phyloP scores from a whole-genome alignment of 2,797 vertebrate species.

The Gobio occitaniae region DNA sequence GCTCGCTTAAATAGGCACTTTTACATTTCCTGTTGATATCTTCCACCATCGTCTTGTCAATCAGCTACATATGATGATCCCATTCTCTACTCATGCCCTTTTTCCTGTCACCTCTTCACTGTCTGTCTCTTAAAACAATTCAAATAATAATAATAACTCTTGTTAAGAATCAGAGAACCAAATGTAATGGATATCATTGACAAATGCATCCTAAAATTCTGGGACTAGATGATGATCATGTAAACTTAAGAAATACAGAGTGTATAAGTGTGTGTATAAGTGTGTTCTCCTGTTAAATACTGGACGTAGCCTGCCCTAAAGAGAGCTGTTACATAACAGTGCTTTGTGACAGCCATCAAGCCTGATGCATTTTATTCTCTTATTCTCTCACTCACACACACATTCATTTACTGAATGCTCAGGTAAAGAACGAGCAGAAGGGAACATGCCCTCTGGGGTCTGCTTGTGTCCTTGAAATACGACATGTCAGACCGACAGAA shows the following conservation, averaged over 20 bases:
- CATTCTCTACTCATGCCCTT: neutral
- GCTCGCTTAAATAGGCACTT: too few relatives aligned
- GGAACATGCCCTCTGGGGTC: slow-evolving; percentile 16
- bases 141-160: neutral
- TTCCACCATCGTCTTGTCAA: too few relatives aligned
- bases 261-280: slow-evolving; percentile 2
- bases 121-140: too few relatives aligned
- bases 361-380: neutral
- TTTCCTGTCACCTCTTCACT: too few relatives aligned
- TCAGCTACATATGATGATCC: neutral
- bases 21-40: too few relatives aligned
- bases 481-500: neutral
- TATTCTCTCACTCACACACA: neutral
- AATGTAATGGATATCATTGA: neutral
- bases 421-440: neutral
- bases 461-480: slow-evolving; percentile 22
- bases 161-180: neutral
- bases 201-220: neutral
- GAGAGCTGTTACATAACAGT: slow-evolving; percentile 48
- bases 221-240: neutral
- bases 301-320: slow-evolving; percentile 21
- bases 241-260: neutral
- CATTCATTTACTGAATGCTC: slow-evolving; percentile 4
- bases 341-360: slow-evolving; percentile 31
- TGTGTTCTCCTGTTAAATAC: slow-evolving; percentile 32